Base-by-base conservation (phyloP, 35 echinoderm and acorn worm species). In the Amphiura filiformis region DNA sequence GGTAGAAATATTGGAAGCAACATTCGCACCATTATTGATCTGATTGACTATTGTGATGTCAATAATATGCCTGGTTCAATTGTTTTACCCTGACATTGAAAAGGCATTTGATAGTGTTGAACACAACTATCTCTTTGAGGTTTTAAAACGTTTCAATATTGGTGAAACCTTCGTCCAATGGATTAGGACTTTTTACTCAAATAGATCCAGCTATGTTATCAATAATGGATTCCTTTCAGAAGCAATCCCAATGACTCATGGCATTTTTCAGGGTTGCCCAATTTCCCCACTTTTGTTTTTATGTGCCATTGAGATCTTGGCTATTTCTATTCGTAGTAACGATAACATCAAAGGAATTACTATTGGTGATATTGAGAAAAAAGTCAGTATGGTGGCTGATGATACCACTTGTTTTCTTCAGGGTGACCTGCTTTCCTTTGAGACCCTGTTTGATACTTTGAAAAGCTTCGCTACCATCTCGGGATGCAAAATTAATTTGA, bases 361-460 rank as follows among this genome's bases (percentile, higher is more conserved):
- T 17, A 52, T 83, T 23, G 39, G 23, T 4, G 32, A 83, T 23
- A 31, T 28, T 18, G 31, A 83, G 34, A 56, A 52, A 56, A 83
- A 83, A 36, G 3, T 83, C 11, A 17, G 11, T 41, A 34, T 83
- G 40, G 7, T 83, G 23, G 81, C 81, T 83, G 81, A 83, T 83
- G 38, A 83, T 31, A 52, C 81, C 28, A 83, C 44, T 31, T 83
- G 81, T 37, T 83, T 83, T 83, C 49, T 83, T 37, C 20, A 83
- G 31, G 81, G 81, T 52, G 38, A 5, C 20, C 9, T 52, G 40
- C 38, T 15, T 3, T 56, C 81, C 13, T 83, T 83, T 83, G 1
- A 33, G 20, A 32, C 20, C 44, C 49, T 83, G 20, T 81, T 81
- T 39, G 32, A 81, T 23, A 34, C 36, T 23, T 28, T 81, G 3